Conservation (phyloP, 2,888 invertebrate genomes). For the Pyrochroa serraticornis region DNA sequence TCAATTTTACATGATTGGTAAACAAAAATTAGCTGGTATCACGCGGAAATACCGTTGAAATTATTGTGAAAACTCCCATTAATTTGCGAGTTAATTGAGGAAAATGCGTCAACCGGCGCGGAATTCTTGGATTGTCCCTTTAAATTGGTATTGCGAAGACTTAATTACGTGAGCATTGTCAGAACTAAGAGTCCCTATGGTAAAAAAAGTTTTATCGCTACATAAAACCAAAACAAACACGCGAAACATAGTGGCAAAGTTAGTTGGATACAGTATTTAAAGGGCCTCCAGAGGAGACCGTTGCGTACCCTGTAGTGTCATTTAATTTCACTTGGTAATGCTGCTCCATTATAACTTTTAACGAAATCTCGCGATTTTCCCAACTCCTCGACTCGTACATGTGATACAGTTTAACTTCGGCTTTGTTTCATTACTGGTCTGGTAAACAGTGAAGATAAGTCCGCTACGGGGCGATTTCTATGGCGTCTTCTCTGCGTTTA, state of each 20-base stretch:
- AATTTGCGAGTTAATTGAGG: too few relatives aligned
- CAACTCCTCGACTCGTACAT: conserved; percentile 3
- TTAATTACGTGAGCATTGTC: too few relatives aligned
- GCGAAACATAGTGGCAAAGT: neutral
- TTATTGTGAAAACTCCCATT: neutral
- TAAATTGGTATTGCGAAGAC: too few relatives aligned
- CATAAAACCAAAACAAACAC: neutral
- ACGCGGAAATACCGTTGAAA: neutral
- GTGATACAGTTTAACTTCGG: too few relatives aligned
- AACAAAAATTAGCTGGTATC: neutral
- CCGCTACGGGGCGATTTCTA: too few relatives aligned
- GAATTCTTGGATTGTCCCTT: too few relatives aligned
- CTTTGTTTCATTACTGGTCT: too few relatives aligned
- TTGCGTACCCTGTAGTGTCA: conserved; percentile 18
- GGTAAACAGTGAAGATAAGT: too few relatives aligned
- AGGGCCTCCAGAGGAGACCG: conserved; percentile 1
- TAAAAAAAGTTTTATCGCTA: too few relatives aligned
- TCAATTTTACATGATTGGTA: neutral
- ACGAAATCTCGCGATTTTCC: conserved; percentile 24
- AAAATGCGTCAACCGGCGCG: too few relatives aligned
- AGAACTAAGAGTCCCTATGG: too few relatives aligned
- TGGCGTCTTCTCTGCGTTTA: too few relatives aligned
- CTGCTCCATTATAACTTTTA: conserved; percentile 30
- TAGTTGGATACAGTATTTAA: conserved; percentile 4
- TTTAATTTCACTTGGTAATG: conserved; percentile 32